A percentile compares a stretch with the other conserved stretches of the same genome.
phyloP scores from a whole-genome alignment of 2,888 invertebrate species.

The Formica aserva region DNA sequence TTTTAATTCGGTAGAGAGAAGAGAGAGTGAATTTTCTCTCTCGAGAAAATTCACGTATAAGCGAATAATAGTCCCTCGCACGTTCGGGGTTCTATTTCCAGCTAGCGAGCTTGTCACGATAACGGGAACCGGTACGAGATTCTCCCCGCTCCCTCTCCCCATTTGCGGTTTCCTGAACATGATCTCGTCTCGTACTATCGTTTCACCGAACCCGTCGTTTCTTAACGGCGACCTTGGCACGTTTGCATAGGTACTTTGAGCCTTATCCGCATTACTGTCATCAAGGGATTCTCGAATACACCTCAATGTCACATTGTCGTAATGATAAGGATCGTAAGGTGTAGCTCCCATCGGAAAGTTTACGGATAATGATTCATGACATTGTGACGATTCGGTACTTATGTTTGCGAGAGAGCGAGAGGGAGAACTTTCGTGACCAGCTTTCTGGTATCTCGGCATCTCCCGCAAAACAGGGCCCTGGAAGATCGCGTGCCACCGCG shows the following conservation, averaged over 20 bases:
- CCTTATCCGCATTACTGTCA: conserved; percentile 22
- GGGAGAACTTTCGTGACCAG: conserved; percentile 81
- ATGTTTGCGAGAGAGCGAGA: conserved; percentile 46
- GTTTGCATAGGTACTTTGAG: conserved; percentile 22
- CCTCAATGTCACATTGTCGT: not conserved
- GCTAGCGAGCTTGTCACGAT: conserved; percentile 8
- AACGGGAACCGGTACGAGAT: conserved; percentile 34
- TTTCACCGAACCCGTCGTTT: conserved; percentile 61
- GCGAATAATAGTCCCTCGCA: conserved; percentile 6
- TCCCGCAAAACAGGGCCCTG: conserved; percentile 76
- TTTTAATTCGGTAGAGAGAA: not conserved
- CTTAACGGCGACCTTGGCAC: conserved; percentile 67
- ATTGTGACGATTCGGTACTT: conserved; percentile 31
- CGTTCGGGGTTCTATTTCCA: conserved; percentile 37
- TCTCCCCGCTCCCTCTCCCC: not conserved
- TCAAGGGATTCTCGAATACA: not conserved
- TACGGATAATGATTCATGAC: conserved; percentile 35
- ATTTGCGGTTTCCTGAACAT: conserved; percentile 26
- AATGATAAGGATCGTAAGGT: not conserved
- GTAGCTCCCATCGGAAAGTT: not conserved
- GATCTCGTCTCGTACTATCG: conserved; percentile 12
- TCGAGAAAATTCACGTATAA: conserved; percentile 13
- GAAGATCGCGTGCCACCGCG: conserved; percentile 83
- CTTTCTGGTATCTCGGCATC: conserved; percentile 83
- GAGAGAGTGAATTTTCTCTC: no score